Conservation (phyloP, 2,797 vertebrate genomes). For the Rachycentron canadum region DNA sequence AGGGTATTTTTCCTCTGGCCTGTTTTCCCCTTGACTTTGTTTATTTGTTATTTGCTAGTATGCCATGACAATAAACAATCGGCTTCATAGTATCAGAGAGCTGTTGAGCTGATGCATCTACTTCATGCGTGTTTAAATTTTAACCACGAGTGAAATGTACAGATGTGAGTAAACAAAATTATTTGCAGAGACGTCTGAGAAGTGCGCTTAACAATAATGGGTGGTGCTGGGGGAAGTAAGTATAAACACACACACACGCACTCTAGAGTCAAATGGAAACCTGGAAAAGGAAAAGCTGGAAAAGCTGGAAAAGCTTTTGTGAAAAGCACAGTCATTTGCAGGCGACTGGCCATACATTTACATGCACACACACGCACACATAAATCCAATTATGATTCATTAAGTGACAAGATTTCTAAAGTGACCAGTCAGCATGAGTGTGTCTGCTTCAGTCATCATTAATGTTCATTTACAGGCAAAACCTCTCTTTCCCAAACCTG, state of each 20-base stretch:
- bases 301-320: no score
- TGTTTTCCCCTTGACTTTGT: constrained; percentile 35
- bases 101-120: constrained; percentile 40
- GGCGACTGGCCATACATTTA: constrained; percentile 4
- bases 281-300: no score
- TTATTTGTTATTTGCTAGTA: constrained; percentile 53
- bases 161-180: constrained; percentile 48
- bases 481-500: constrained; percentile 19
- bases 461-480: constrained; percentile 62
- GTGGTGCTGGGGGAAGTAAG: neutral
- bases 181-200: constrained; percentile 15
- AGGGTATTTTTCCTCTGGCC: constrained; percentile 17
- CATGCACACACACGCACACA: constrained; percentile 15
- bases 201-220: constrained; percentile 2
- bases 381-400: constrained; percentile 52
- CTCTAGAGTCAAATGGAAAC: constrained; percentile 3
- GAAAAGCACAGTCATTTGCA: constrained; percentile 8
- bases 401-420: constrained; percentile 36
- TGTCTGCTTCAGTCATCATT: constrained; percentile 54
- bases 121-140: constrained; percentile 46
- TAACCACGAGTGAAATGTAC: constrained; percentile 39
- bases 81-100: constrained; percentile 28
- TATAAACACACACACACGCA: neutral
- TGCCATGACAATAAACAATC: constrained; percentile 52
- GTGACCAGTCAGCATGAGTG: constrained; percentile 25